Evolutionary conservation across 1,140 invertebrate species (phyloP), one percentile per base, ranked within the genome.

Genomic region (Zaprionus ghesquierei): DNA sequence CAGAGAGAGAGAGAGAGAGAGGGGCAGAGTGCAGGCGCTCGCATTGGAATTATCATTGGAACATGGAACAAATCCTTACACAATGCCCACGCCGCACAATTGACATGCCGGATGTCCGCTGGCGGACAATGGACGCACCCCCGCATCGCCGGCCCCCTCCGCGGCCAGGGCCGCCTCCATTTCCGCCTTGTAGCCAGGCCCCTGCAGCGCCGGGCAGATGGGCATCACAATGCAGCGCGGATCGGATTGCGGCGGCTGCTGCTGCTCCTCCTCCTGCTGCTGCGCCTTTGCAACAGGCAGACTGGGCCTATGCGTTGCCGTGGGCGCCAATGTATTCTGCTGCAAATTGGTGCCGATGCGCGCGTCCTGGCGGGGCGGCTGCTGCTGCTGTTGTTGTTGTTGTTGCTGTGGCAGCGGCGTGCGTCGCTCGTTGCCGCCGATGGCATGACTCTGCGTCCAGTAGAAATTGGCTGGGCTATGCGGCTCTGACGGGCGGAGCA

Each of bases 401-500:
- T n/a, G n/a, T n/a, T n/a, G 44, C 65, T 56, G 44, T 74, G 73
- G 89, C 64, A 89, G 66, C 62, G 92, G 77, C 35, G 77, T 68
- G 82, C 77, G 78, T 53, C 79, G 76, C 82, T 89, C 81, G 55
- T 91, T 84, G 53, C 93, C 92, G 46, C 94, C 94, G 77, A 95
- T 92, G 10, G 94, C 93, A 84, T 95, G 94, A 90, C 94, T 95
- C 69, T 93, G 92, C 46, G 93, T 93, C 70, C 94, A 94, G 91
- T 94, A 95, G 92, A 93, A 95, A 77, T 94, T 93, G 71, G 93
- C 93, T 75, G 93, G 93, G 69, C 93, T 92, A 56, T 93, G 89
- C 79, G 90, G 90, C 55, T 92, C 90, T 91, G 53, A 31, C 54
- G 23, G 29, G 13, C 33, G 18, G 35, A 27, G 38, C 56, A 59